Evolutionary conservation across 2,797 vertebrate genomes (phyloP), one percentile per base, ranked within the genome.

Genomic region (Acropternis orthonyx): DNA sequence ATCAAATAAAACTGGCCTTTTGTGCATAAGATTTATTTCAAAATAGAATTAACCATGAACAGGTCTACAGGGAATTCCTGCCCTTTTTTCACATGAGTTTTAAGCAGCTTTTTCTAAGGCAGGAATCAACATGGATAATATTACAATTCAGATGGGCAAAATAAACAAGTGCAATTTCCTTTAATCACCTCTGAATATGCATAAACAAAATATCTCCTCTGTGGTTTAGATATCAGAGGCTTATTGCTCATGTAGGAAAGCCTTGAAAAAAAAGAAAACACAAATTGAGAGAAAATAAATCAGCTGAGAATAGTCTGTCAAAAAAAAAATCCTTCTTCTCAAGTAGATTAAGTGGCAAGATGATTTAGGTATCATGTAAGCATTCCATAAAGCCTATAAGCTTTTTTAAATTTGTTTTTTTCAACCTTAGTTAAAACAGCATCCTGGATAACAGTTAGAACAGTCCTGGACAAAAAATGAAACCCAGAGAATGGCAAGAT

Each of bases 131-230:
- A 92, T 39, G 91, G 88, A 92, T 91, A 88, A 83, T 77, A 91
- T 81, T 95, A 89, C 85, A 94, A 95, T 92, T 88, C 95, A 78
- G 79, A 96, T 80, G 93, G 92, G 88, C 73, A 96, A 96, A 96
- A 92, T 89, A 96, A 96, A 93, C 92, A 94, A 93, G 56, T 19
- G 49, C 80, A 76, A 82, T 96, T 90, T 85, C 56, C 80, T 95
- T 95, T 96, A 95, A 96, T 97, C 83, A 96, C 80, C 91, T 94
- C 92, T 96, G 91, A 97, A 96, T 96, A 96, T 95, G 85, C 67
- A 96, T 93, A 95, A 88, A 91, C 87, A 90, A 81, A 92, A 88
- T 79, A 82, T 74, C 49, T 94, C 88, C 88, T 92, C 63, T 92
- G 94, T 71, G 95, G 74, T 77, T 95, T 86, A 86, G 51, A 34